These are phyloP conservation scores for Stichodactyla helianthus DNA, from an alignment of 64 coral and sea anemone genomes.

Conservation along the genomic window DNA sequence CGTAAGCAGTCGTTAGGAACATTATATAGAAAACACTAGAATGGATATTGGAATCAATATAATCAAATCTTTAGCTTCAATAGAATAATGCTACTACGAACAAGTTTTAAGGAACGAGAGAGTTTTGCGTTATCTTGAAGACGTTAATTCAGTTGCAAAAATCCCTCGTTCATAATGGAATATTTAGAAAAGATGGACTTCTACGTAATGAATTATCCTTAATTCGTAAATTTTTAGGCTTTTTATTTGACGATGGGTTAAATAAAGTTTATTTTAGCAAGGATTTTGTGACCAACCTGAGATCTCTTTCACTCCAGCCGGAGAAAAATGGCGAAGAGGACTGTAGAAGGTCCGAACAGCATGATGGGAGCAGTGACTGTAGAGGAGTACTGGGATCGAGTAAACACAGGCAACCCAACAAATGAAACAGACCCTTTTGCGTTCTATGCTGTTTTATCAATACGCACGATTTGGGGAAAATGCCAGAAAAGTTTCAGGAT, in stretches of 20 bases:
- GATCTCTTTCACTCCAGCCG: constrained; percentile 24
- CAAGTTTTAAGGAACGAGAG: background rate
- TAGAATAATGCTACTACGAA: background rate
- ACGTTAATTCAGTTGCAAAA: background rate
- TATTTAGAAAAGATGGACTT: constrained; percentile 1
- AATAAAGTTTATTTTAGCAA: background rate
- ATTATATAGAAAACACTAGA: background rate
- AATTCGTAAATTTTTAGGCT: background rate
- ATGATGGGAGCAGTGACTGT: constrained; percentile 28
- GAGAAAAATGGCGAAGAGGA: constrained; percentile 91
- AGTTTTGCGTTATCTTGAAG: background rate
- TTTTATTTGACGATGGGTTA: constrained; percentile 31
- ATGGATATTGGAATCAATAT: background rate
- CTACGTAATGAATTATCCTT: background rate
- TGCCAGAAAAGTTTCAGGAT: too few species aligned
- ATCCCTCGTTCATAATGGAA: background rate
- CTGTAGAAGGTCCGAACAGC: constrained; percentile 9
- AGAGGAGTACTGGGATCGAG: constrained; percentile 1
- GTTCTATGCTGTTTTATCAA: too few species aligned
- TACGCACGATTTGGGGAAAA: too few species aligned
- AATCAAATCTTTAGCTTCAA: background rate
- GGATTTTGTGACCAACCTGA: constrained; percentile 59
- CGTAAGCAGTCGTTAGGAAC: background rate
- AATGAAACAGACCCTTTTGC: background rate
- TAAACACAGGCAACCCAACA: constrained; percentile 13